phyloP scores from a whole-genome alignment of 2,113 vertebrate genomes.

The Takifugu flavidus region DNA sequence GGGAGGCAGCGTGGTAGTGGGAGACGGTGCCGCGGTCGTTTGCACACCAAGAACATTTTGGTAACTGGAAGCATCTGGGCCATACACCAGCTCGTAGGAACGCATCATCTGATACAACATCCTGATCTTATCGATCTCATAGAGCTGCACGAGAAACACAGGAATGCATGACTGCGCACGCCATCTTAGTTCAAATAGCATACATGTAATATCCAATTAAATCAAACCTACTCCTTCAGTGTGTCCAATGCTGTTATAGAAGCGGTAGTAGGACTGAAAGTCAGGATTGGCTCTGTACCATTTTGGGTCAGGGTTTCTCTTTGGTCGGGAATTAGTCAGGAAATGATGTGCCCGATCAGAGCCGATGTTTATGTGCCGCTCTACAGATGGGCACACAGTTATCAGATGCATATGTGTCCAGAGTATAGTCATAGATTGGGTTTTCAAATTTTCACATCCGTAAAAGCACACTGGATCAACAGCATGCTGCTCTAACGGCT shows the following conservation, averaged over 20 bases:
- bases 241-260: slow-evolving; percentile 76
- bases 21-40: slow-evolving; percentile 35
- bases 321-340: slow-evolving; percentile 56
- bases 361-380: slow-evolving; percentile 43
- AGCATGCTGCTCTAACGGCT: neutral
- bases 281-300: slow-evolving; percentile 66
- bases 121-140: slow-evolving; percentile 73
- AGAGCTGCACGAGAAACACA: slow-evolving; percentile 59
- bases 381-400: slow-evolving; percentile 11
- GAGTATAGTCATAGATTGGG: neutral
- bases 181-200: neutral
- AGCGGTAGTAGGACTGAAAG: slow-evolving; percentile 75
- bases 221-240: slow-evolving; percentile 64
- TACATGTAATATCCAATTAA: neutral
- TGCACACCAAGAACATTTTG: slow-evolving; percentile 60
- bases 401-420: neutral
- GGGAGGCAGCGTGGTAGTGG: slow-evolving; percentile 47
- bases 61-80: slow-evolving; percentile 66
- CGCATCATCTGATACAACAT: slow-evolving; percentile 77
- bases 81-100: slow-evolving; percentile 65
- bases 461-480: too few species aligned
- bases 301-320: slow-evolving; percentile 59
- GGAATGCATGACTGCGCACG: neutral
- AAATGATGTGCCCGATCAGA: slow-evolving; percentile 61
- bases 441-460: too few species aligned